Conservation (phyloP, 2,888 invertebrate genomes). For the Tuta absoluta region DNA sequence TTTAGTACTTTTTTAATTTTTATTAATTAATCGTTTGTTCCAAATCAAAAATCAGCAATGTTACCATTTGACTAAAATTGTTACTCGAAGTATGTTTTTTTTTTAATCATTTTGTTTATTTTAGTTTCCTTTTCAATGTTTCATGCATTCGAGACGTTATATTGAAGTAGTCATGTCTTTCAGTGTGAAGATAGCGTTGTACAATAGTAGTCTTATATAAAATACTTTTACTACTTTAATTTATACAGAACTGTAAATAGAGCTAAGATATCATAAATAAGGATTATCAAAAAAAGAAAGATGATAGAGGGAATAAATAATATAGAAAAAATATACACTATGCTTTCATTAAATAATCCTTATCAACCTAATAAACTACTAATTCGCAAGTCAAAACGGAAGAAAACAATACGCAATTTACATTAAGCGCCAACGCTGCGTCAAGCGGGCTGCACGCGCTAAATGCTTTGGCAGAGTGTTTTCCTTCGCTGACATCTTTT, state of each 20-base stretch:
- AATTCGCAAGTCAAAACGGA: too few relatives aligned
- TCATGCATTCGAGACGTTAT: constrained; percentile 43
- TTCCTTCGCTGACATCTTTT: too few relatives aligned
- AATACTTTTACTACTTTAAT: constrained; percentile 75
- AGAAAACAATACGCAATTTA: too few relatives aligned
- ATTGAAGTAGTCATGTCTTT: constrained; percentile 69
- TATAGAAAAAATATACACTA: constrained; percentile 50
- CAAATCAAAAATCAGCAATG: constrained; percentile 61
- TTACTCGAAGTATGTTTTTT: constrained; percentile 34
- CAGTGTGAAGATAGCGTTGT: constrained; percentile 67
- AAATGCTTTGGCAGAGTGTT: too few relatives aligned
- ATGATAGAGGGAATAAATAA: constrained; percentile 78
- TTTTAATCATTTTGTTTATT: constrained; percentile 19
- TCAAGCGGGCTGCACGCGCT: too few relatives aligned
- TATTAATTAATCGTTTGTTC: constrained; percentile 48
- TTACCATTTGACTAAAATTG: constrained; percentile 56
- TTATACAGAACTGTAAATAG: constrained; percentile 81
- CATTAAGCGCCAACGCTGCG: too few relatives aligned
- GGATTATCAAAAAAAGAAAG: constrained; percentile 76
- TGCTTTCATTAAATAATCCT: constrained; percentile 51
- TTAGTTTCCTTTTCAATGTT: constrained; percentile 32
- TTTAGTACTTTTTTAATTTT: constrained; percentile 39
- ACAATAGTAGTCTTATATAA: constrained; percentile 76
- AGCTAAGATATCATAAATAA: constrained; percentile 70
- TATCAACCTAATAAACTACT: too few relatives aligned